Conservation (phyloP, 2,113 vertebrate species). For the Gavia stellata region DNA sequence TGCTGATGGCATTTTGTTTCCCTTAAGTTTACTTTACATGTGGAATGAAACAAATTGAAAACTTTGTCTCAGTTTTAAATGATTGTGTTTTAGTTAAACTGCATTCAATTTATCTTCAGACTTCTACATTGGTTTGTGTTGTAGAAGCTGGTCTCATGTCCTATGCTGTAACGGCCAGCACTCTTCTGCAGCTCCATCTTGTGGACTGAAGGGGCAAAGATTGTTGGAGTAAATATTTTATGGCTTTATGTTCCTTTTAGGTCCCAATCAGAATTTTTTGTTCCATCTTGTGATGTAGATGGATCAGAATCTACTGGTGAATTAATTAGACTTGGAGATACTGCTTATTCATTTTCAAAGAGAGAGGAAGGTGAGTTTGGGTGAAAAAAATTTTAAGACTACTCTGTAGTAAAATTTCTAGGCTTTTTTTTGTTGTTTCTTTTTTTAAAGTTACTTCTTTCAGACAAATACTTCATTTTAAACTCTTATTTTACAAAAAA, state of each 20-base stretch:
- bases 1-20: background rate
- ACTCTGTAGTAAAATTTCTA: background rate
- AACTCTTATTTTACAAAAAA: background rate
- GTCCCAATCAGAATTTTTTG: constrained; percentile 36
- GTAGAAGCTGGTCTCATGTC: background rate
- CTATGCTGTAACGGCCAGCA: background rate
- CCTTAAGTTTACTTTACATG: background rate
- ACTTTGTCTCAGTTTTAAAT: background rate
- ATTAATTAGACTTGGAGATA: constrained; percentile 84
- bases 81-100: background rate
- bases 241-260: constrained; percentile 32
- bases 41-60: background rate
- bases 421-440: background rate
- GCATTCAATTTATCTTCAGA: background rate
- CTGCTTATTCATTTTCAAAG: constrained; percentile 79
- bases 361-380: constrained; percentile 77
- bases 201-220: background rate
- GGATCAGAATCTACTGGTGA: constrained; percentile 81
- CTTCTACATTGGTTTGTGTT: background rate
- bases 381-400: background rate
- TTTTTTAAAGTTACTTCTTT: background rate
- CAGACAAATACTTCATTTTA: background rate
- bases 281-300: constrained; percentile 74
- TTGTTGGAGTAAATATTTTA: background rate
- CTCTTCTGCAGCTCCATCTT: constrained; percentile 26